Evolutionary conservation across 2,797 vertebrate genomes (phyloP), one percentile per base, ranked within the genome.

Genomic region (Enteromius argenteus): DNA sequence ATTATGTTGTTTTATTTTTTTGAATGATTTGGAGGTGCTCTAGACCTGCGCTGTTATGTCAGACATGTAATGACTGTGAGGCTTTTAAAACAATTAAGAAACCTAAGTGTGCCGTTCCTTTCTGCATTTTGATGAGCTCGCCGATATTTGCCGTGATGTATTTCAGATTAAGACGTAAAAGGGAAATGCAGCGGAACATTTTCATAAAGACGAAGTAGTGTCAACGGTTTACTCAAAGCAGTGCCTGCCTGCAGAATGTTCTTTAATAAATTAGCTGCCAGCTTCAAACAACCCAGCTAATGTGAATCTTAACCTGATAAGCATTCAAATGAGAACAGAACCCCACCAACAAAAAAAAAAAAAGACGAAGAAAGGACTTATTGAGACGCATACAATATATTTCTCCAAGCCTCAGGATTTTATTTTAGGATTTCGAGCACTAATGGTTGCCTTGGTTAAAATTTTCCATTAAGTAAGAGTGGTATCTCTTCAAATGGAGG

Each of bases 251-350:
- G 85, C 83, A 75, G 78, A 79, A 79, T 49, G 75, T 71, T 84
- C 83, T 86, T 80, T 87, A 90, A 89, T 88, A 83, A 88, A 86
- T 86, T 88, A 87, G 83, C 82, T 83, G 79, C 83, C 86, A 89
- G 81, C 87, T 84, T 80, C 23, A 89, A 86, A 83, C 69, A 87
- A 88, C 72, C 69, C 79, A 71, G 66, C 86, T 89, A 90, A 90
- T 90, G 86, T 87, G 85, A 88, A 85, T 87, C 80, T 74, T 88
- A 89, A 89, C 83, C 82, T 86, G 87, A 87, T 85, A 85, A 86
- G 89, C 77, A 85, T 87, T 88, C 62, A 89, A 81, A 88, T 68
- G 79, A 85, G 81, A 77, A 85, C 60, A 60, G 35, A 58, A 37
- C 60, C 42, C 32, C 2, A 23, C 32, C 64, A 79, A 49, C 71